phyloP scores from a whole-genome alignment of 1,140 invertebrate species.

The Microvelia longipes region DNA sequence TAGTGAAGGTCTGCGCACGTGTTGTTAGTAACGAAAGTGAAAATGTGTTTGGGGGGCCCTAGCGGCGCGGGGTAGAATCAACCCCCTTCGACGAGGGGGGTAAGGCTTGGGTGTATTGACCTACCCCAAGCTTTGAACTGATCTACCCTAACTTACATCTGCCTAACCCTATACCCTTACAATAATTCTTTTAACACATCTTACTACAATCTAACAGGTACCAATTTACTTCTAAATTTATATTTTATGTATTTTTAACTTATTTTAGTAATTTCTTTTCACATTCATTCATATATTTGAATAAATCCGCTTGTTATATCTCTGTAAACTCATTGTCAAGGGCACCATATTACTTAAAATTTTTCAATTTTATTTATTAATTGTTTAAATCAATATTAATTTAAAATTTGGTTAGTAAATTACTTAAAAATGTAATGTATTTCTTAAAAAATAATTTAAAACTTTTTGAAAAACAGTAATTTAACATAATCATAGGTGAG shows the following conservation, averaged over 20 bases:
- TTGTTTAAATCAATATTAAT: too few species aligned
- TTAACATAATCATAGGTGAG: too few species aligned
- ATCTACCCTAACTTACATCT: slow-evolving; percentile 2
- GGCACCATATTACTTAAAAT: too few species aligned
- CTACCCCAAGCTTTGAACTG: slow-evolving; percentile 8
- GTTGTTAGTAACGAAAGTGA: neutral
- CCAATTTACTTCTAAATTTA: neutral
- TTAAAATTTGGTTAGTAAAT: too few species aligned
- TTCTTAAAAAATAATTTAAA: too few species aligned
- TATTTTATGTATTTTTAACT: neutral
- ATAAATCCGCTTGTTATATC: too few species aligned
- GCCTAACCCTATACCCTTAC: neutral
- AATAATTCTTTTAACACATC: neutral
- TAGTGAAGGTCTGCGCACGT: neutral
- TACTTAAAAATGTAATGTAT: too few species aligned
- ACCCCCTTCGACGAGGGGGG: neutral
- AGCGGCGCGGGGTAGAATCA: slow-evolving; percentile 3
- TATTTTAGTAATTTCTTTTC: too few species aligned
- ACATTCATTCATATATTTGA: too few species aligned
- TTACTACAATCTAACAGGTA: slow-evolving; percentile 1
- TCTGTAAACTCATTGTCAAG: too few species aligned
- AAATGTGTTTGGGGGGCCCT: neutral
- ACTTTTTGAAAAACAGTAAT: too few species aligned
- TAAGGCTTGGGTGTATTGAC: slow-evolving; percentile 8
- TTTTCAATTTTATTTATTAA: too few species aligned